Base-by-base conservation (phyloP, 2,797 vertebrate genomes). In the Lacerta agilis region DNA sequence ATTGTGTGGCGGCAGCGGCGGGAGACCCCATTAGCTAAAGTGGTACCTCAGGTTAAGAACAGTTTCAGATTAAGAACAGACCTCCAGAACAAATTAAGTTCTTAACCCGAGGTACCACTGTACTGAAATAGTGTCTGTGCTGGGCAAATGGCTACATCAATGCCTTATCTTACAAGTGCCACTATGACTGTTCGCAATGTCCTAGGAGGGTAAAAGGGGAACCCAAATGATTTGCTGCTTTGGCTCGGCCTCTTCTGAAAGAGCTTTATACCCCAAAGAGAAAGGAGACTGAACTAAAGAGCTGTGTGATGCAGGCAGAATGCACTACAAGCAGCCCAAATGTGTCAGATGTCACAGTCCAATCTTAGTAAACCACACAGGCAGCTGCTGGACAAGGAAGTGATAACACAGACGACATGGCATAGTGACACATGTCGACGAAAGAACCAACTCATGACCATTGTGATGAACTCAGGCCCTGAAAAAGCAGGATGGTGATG, bases 311-410 rank as follows among this genome's bases (percentile, higher is more conserved):
- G 86, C 88, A 69, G 77, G 82, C 71, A 0, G 1, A n/a, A 71
- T 18, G 75, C 23, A 85, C 23, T 82, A 78, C 81, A 66, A 78
- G 87, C 84, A 8, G 13, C 43, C 64, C 9, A 75, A 0, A 0
- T 79, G 82, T n/a, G 77, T 87, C 86, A 17, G 36, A 85, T 88
- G 49, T 43, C 18, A 0, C 85, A 87, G 58, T 81, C 79, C 64
- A 87, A 2, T 64, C 43, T 87, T 69, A 73, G 73, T 61, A 18
- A 64, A 79, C 17, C 13, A 17, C 17, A 0, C 49, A 73, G 20
- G 43, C 85, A 82, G 49, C 29, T 15, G 13, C 69, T 2, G 1
- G 1, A 84, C 20, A 49, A 90, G 90, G 91, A 92, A 93, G 86
- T 1, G 0, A 64, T 2, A 58, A 3, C 4, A 1, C 80, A 49